A percentile compares a stretch with the other conserved stretches of the same genome.
Evolutionary conservation across 2,888 invertebrate species (phyloP).

Genomic region (Cryptocephalus primarius): DNA sequence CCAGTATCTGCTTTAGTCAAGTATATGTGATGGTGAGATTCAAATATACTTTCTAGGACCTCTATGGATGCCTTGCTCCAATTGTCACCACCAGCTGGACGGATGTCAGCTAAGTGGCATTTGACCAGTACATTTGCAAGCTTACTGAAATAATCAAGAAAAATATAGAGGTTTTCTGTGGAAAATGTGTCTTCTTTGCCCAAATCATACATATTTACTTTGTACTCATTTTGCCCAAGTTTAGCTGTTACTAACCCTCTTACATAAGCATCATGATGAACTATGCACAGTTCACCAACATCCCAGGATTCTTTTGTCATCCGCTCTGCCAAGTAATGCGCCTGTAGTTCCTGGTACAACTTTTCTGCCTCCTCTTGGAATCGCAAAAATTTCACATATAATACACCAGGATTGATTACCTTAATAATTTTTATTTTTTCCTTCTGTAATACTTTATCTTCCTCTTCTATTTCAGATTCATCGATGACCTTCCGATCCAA

Average conservation of each 20-base stretch:
- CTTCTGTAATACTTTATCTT: conserved; percentile 9
- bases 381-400: conserved; percentile 36
- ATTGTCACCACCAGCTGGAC: conserved; percentile 51
- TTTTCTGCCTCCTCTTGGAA: conserved; percentile 14
- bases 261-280: conserved; percentile 48
- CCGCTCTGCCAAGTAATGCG: conserved; percentile 16
- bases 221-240: conserved; percentile 32
- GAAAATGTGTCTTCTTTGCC: conserved; percentile 41
- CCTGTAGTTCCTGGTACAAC: conserved; percentile 20
- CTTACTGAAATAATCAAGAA: conserved; percentile 35
- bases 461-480: conserved; percentile 17
- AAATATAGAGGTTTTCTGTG: conserved; percentile 10
- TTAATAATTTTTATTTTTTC: conserved; percentile 22
- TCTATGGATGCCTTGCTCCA: conserved; percentile 55
- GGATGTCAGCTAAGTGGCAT: conserved; percentile 59
- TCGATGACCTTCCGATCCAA: conserved; percentile 11
- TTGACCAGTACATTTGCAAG: conserved; percentile 49
- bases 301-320: conserved; percentile 14
- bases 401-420: conserved; percentile 24
- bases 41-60: conserved; percentile 41
- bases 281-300: conserved; percentile 33
- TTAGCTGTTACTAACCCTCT: conserved; percentile 45
- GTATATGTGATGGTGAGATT: conserved; percentile 40
- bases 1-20: conserved; percentile 36
- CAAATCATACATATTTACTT: conserved; percentile 58